Evolutionary conservation across 2,797 vertebrate species (phyloP), one percentile per base, ranked within the genome.

Genomic region (Sebastes nivosus): DNA sequence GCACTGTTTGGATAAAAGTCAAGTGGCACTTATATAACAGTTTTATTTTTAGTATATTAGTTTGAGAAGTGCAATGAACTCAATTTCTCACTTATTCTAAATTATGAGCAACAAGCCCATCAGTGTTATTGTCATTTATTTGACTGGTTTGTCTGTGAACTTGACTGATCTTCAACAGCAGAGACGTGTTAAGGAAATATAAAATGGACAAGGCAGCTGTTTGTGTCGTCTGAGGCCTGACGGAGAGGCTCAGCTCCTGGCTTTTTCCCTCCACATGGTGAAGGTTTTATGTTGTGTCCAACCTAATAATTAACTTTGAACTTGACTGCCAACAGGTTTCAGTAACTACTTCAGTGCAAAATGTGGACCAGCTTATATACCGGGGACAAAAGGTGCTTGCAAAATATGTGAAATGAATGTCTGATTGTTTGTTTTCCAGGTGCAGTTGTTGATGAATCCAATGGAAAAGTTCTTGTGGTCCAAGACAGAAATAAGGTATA

Each of bases 401-500:
- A 67, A 29, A 55, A 75, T 55, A 29, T 67, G 20, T 63, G 4
- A 69, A 46, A 34, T 46, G 0, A n/a, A 69, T 50, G 7, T 30
- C 5, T 70, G 8, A 14, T 36, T 76, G 9, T 42, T 73, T 36
- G 30, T 36, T 64, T 20, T 72, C 61, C 80, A 99, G 98, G 98
- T 90, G 98, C 98, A 73, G 98, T 98, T 61, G 94, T 99, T 59
- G 96, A 99, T 86, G 95, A 96, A 92, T 94, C 94, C 46, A 96
- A 92, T 58, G 95, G 97, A 57, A 98, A 97, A 89, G 96, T 99
- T 83, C 90, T 99, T 22, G 97, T 98, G 1, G 96, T 99, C 75
- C 98, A 99, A 90, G 98, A 99, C 94, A 96, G 90, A 93, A 97
- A 98, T 90, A 98, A 96, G 97, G 98, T 98, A 88, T 0, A 1